Conservation (phyloP, 2,797 vertebrate genomes). For the Decapterus maruadsi region DNA sequence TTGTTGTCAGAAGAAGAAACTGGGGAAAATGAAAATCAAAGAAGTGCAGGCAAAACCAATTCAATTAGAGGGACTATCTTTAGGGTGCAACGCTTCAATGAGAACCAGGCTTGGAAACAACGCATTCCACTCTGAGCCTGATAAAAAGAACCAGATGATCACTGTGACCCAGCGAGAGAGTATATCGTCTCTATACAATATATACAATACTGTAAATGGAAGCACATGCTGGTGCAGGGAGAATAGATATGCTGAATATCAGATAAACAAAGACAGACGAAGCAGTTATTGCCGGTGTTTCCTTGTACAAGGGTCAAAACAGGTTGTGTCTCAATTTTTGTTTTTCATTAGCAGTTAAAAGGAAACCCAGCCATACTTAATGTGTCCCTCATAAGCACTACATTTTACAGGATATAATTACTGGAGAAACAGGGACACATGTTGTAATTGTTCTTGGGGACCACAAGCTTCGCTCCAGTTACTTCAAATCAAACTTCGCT, state of each 20-base stretch:
- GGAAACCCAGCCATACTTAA: background rate
- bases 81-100: constrained; percentile 60
- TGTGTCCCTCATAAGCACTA: background rate
- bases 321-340: background rate
- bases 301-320: background rate
- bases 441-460: background rate
- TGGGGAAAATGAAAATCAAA: constrained; percentile 27
- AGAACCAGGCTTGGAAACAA: constrained; percentile 64
- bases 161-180: background rate
- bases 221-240: background rate
- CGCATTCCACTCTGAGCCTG: constrained; percentile 75
- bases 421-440: background rate
- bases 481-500: background rate
- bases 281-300: background rate
- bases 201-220: background rate
- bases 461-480: background rate
- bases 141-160: constrained; percentile 80
- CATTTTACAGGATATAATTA: background rate
- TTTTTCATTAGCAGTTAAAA: constrained; percentile 8
- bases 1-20: background rate
- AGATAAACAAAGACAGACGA: background rate
- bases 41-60: constrained; percentile 32
- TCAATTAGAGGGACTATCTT: constrained; percentile 50
- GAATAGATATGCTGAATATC: background rate
- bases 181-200: background rate